Evolutionary conservation across 2,888 invertebrate genomes (phyloP).

Genomic region (Spilosoma lubricipeda): DNA sequence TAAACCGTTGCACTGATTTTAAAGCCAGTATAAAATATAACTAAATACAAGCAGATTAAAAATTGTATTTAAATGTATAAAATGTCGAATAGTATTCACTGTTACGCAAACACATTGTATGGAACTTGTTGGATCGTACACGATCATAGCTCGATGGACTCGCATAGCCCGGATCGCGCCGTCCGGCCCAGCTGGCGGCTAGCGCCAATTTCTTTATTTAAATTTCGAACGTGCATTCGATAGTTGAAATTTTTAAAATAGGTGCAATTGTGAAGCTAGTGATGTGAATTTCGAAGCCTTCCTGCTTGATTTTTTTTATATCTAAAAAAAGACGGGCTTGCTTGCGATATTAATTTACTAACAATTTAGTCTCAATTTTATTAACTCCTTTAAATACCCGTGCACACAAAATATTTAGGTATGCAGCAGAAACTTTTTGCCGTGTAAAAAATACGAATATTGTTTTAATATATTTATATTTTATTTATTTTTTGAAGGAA

Average conservation of each 20-base stretch:
- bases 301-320: background rate
- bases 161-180: constrained; percentile 59
- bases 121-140: constrained; percentile 40
- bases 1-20: too few species aligned
- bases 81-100: constrained; percentile 31
- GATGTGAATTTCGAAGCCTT: constrained; percentile 6
- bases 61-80: background rate
- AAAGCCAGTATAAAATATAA: background rate
- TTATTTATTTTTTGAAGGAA: too few species aligned
- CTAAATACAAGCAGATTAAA: background rate
- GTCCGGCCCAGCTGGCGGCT: constrained; percentile 58
- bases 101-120: constrained; percentile 32
- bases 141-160: constrained; percentile 62
- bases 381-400: too few species aligned
- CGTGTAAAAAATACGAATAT: background rate
- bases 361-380: background rate
- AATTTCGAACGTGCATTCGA: constrained; percentile 50
- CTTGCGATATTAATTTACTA: too few species aligned
- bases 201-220: constrained; percentile 47
- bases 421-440: too few species aligned
- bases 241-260: constrained; percentile 45
- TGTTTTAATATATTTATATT: too few species aligned
- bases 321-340: background rate
- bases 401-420: too few species aligned
- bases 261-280: constrained; percentile 32